phyloP scores from a whole-genome alignment of 1,140 invertebrate genomes.

The Zaprionus camerounensis region DNA sequence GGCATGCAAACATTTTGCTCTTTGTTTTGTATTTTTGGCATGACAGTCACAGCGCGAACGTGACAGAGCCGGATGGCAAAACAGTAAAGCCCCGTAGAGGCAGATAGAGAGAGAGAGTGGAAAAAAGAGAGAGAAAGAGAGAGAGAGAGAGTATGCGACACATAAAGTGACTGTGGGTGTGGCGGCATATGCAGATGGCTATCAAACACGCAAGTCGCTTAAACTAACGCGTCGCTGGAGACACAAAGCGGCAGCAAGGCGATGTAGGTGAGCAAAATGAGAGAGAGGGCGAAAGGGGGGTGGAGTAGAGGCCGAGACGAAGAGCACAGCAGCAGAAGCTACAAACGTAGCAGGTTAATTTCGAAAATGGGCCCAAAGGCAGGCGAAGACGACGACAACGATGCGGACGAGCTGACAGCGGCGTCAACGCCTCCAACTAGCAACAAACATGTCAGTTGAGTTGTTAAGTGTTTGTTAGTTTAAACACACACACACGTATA shows the following conservation, averaged over 20 bases:
- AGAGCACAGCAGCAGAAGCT: neutral
- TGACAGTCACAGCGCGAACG: constrained; percentile 71
- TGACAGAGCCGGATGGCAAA: constrained; percentile 47
- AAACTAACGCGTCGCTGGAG: constrained; percentile 54
- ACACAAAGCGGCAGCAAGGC: neutral
- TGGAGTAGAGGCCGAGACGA: neutral
- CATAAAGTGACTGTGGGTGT: constrained; percentile 23
- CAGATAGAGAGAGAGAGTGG: neutral
- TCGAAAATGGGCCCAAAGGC: constrained; percentile 59
- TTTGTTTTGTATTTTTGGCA: constrained; percentile 58
- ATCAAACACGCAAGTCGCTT: constrained; percentile 71
- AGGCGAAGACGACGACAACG: neutral
- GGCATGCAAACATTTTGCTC: constrained; percentile 33
- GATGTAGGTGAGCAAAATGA: neutral
- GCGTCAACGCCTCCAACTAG: constrained; percentile 12
- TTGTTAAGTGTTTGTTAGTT: constrained; percentile 50
- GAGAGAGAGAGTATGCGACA: neutral
- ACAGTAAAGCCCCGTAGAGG: neutral
- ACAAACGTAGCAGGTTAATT: constrained; percentile 58
- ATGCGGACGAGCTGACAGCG: constrained; percentile 17
- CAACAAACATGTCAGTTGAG: constrained; percentile 28
- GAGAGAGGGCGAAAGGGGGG: neutral
- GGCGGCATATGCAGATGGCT: constrained; percentile 43
- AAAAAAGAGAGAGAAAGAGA: neutral
- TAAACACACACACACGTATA: constrained; percentile 25